Evolutionary conservation across 2,113 vertebrate genomes (phyloP), one percentile per base, ranked within the genome.

Genomic region (Cricetomys ansorgei): DNA sequence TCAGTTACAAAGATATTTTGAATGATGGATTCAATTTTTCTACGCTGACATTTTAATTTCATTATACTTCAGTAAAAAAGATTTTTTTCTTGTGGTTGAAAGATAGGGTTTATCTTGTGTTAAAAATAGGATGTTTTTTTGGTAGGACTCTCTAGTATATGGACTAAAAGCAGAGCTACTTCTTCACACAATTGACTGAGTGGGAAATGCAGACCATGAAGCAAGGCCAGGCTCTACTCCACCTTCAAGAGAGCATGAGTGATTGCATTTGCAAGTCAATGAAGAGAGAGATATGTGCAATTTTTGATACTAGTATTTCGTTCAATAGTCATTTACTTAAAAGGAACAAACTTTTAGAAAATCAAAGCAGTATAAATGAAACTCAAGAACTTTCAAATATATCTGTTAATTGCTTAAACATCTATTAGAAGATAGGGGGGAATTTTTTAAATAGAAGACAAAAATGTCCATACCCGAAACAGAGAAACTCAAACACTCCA

Each of bases 191-290:
- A 48, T 62, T 53, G 40, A 59, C 53, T 89, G 86, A 76, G n/a
- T 93, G 57, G 96, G 81, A 97, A 92, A 69, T 57, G 12, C 13
- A 62, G 53, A 55, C 65, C 45, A 0, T 55, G 76, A 62, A 3
- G 76, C 23, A 84, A 25, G 59, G n/a, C 40, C 29, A 40, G 27
- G 6, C 25, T 21, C 15, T 73, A 5, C 25, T 92, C 34, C 34
- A 17, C 6, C 29, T 76, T 93, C 81, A 73, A 80, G 83, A 91
- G 79, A 77, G 75, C 27, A 37, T 57, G 57, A 92, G 79, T 91
- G 89, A 96, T 96, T 97, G 40, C 89, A 96, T 96, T 95, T 96
- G 84, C 83, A 95, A 97, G 92, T 97, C 93, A 97, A 95, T 95
- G 89, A 94, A 69, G 40, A 84, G 27, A 86, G 11, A 72, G 55